Conservation (phyloP, 2,888 invertebrate species). For the Protonemura montana region DNA sequence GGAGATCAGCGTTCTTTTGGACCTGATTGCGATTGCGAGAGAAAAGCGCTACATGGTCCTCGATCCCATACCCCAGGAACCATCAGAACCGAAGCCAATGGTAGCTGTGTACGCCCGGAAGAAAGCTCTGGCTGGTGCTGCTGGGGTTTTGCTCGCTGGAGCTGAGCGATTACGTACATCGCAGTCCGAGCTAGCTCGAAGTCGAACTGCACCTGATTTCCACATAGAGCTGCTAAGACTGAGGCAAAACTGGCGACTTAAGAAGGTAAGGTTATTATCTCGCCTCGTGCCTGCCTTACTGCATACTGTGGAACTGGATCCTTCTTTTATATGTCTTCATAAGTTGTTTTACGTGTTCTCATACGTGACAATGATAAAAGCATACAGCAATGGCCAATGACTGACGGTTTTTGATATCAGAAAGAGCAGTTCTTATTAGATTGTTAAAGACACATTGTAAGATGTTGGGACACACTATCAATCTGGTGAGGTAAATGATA, state of each 20-base stretch:
- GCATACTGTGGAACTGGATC: no score
- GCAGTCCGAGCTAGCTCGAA: conserved; percentile 80
- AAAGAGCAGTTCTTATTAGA: no score
- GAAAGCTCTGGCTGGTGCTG: conserved; percentile 82
- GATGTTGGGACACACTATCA: no score
- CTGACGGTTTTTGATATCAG: no score
- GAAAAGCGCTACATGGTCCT: conserved; percentile 94
- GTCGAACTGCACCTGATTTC: conserved; percentile 85
- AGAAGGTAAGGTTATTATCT: no score
- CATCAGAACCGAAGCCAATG: conserved; percentile 80
- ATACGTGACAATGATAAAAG: no score
- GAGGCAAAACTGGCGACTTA: conserved; percentile 94
- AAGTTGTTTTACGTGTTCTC: no score
- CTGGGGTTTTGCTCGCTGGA: conserved; percentile 82
- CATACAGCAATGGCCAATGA: no score
- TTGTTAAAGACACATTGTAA: no score
- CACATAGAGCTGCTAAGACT: conserved; percentile 89
- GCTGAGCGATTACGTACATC: conserved; percentile 85
- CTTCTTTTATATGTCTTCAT: no score
- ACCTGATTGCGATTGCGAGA: conserved; percentile 90
- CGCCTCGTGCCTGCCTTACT: no score
- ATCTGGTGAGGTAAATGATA: no score
- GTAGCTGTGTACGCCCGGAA: conserved; percentile 62
- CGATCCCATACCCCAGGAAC: conserved; percentile 83
- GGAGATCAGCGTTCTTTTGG: conserved; percentile 90